A percentile compares a stretch with the other conserved stretches of the same genome.
Conservation (phyloP, 2,797 vertebrate genomes). For the Macrochelys suwanniensis region DNA sequence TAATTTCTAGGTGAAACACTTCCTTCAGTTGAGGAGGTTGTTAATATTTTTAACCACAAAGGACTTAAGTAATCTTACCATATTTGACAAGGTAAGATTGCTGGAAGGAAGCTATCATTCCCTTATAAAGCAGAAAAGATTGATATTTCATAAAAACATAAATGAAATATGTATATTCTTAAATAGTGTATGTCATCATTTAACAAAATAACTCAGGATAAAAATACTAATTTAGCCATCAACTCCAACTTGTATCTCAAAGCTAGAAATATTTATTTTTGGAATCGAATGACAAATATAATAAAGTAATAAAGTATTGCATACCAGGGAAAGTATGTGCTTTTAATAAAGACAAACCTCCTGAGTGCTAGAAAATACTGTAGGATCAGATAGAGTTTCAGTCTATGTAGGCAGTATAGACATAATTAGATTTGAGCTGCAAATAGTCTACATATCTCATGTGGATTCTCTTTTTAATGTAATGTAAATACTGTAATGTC, state of each 20-base stretch:
- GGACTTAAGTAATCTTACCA: background rate
- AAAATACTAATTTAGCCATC: background rate
- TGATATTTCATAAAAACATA: background rate
- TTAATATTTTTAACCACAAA: background rate
- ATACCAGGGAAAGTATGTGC: background rate
- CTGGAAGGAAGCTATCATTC: background rate
- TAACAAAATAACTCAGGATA: background rate
- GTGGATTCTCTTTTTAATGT: background rate
- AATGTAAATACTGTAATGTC: background rate
- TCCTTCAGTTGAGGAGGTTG: background rate
- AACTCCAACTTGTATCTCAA: background rate
- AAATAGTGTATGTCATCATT: background rate
- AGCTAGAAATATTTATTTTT: background rate
- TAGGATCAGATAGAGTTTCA: background rate
- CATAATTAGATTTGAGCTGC: background rate
- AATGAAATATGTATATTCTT: background rate
- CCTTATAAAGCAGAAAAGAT: background rate
- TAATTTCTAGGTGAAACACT: background rate
- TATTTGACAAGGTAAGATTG: background rate
- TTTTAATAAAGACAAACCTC: background rate
- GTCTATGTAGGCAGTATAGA: background rate
- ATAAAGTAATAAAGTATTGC: fast-evolving
- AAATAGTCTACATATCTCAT: background rate
- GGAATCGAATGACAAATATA: background rate
- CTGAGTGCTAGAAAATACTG: background rate